phyloP scores from a whole-genome alignment of 1,140 invertebrate species.

The Armadillidium nasatum region DNA sequence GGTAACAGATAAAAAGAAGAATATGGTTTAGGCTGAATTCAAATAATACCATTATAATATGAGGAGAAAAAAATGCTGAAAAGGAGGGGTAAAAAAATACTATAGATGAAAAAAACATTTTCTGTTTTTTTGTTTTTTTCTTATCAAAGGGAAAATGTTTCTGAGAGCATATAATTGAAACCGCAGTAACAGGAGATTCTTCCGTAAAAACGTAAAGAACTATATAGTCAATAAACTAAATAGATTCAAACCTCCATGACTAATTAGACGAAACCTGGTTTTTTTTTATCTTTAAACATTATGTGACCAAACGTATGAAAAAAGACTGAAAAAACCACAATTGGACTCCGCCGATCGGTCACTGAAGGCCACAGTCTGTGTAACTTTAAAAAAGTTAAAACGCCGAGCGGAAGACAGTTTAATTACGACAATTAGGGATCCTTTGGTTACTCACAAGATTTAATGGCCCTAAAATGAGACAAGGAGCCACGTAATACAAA shows the following conservation, averaged over 20 bases:
- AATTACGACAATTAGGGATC: slow-evolving; percentile 10
- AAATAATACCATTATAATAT: not conserved
- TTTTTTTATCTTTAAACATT: not conserved
- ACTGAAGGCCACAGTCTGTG: not conserved
- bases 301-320: not conserved
- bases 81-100: not conserved
- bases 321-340: not conserved
- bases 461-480: slow-evolving; percentile 9
- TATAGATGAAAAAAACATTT: not conserved
- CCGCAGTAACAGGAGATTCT: not conserved
- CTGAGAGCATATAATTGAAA: not conserved
- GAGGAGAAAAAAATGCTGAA: not conserved
- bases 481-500: slow-evolving; percentile 6
- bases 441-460: slow-evolving; percentile 7
- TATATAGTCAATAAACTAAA: not conserved
- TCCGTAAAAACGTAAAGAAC: not conserved
- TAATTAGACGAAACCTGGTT: not conserved
- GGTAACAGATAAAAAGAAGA: not conserved
- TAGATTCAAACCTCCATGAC: not conserved
- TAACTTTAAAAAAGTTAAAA: not conserved
- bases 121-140: not conserved
- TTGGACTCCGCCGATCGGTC: not conserved
- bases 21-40: not conserved
- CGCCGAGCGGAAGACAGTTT: not conserved
- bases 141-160: no score